Percentiles rank a stretch among this genome's conserved stretches.
Conservation (phyloP, 2,797 vertebrate genomes). For the Graptemys geographica region DNA sequence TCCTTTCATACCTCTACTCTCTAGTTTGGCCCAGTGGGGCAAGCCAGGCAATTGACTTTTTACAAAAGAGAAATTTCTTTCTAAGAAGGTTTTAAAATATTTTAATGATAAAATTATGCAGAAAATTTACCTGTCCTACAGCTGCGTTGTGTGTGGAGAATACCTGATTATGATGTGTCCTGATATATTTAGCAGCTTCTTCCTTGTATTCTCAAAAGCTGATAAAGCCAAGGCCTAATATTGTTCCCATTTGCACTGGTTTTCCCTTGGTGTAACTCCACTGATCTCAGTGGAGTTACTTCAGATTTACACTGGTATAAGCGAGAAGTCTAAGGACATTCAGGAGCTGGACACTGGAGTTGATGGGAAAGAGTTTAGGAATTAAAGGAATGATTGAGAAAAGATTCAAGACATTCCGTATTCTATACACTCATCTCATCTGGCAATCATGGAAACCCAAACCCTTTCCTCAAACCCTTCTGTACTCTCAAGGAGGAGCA, state of each 20-base stretch:
- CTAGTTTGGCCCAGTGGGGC: neutral
- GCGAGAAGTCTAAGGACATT: neutral
- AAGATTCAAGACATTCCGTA: neutral
- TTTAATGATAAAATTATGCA: neutral
- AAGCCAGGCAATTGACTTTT: neutral
- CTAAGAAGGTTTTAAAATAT: neutral
- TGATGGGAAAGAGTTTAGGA: neutral
- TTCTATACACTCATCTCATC: neutral
- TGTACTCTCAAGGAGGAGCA: neutral
- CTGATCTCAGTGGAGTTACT: neutral
- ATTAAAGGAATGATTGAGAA: neutral
- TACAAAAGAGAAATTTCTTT: neutral
- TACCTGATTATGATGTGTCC: neutral
- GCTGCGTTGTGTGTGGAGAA: neutral
- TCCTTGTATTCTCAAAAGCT: neutral
- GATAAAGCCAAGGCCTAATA: neutral
- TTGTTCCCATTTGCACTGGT: neutral
- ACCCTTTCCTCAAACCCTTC: neutral
- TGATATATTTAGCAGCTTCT: too few species aligned
- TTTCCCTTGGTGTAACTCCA: neutral
- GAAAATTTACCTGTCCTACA: neutral
- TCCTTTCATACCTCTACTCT: neutral
- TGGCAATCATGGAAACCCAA: conserved; percentile 30
- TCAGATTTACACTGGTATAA: neutral
- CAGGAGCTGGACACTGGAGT: neutral